A percentile compares a stretch with the other conserved stretches of the same genome.
phyloP scores from a whole-genome alignment of 2,888 invertebrate species.

The Eumacrocentrus americanus region DNA sequence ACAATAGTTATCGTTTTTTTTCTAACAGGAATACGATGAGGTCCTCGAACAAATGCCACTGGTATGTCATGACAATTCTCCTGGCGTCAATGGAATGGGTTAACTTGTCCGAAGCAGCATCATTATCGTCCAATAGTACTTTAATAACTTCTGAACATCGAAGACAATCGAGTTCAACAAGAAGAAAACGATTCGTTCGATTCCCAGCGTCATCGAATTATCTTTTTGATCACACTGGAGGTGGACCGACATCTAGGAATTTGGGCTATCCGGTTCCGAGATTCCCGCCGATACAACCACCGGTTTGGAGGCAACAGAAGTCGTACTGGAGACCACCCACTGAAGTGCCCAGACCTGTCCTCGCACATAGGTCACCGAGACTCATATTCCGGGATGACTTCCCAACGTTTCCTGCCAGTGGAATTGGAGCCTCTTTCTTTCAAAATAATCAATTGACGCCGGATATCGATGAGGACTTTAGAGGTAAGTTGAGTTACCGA shows the following conservation, averaged over 20 bases:
- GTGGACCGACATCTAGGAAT: slow-evolving; percentile 35
- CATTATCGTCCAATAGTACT: not conserved
- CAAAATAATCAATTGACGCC: slow-evolving; percentile 55
- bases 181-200: slow-evolving; percentile 47
- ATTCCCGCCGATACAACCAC: slow-evolving; percentile 41
- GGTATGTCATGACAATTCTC: slow-evolving; percentile 50
- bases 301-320: slow-evolving; percentile 56
- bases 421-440: slow-evolving; percentile 50
- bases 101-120: slow-evolving; percentile 24
- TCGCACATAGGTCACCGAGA: slow-evolving; percentile 57
- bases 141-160: slow-evolving; percentile 10
- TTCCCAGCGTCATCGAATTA: slow-evolving; percentile 50
- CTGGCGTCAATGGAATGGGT: slow-evolving; percentile 30
- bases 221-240: slow-evolving; percentile 43
- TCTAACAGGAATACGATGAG: slow-evolving; percentile 48
- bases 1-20: not conserved
- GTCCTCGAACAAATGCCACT: slow-evolving; percentile 49
- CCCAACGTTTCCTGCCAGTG: slow-evolving; percentile 46
- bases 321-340: slow-evolving; percentile 51
- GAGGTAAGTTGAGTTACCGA: slow-evolving; percentile 56
- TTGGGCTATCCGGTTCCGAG: slow-evolving; percentile 39
- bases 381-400: slow-evolving; percentile 58
- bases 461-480: slow-evolving; percentile 54
- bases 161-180: slow-evolving; percentile 9
- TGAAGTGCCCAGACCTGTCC: slow-evolving; percentile 50